A percentile compares a stretch with the other conserved stretches of the same genome.
Evolutionary conservation across 2,113 vertebrate species (phyloP).

Genomic region (Colaptes auratus): DNA sequence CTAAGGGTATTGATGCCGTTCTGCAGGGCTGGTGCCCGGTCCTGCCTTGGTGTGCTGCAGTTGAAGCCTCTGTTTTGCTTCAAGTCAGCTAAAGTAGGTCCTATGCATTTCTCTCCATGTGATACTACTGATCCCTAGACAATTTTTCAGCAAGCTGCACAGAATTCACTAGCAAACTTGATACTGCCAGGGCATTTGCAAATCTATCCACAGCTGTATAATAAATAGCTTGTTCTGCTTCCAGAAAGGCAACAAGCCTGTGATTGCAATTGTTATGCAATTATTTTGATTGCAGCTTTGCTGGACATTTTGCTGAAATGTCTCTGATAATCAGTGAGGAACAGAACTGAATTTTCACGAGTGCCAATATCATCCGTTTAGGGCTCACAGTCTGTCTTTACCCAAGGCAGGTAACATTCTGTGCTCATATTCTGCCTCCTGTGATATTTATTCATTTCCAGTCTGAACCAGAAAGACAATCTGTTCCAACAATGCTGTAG

Average conservation of each 20-base stretch:
- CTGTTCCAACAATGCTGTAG: constrained; percentile 4
- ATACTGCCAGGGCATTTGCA: background rate
- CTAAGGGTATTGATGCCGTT: too few species aligned
- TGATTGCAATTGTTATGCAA: constrained; percentile 48
- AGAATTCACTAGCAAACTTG: background rate
- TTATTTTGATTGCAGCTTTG: constrained; percentile 56
- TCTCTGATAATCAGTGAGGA: constrained; percentile 29
- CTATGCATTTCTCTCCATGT: background rate
- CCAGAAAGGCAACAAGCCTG: constrained; percentile 29
- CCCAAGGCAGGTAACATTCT: background rate
- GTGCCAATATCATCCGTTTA: constrained; percentile 21
- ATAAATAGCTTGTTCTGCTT: constrained; percentile 14
- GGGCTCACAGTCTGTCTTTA: background rate
- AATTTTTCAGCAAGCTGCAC: background rate
- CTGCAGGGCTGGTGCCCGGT: too few species aligned
- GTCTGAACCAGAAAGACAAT: constrained; percentile 18
- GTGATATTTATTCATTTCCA: constrained; percentile 35
- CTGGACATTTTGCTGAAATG: constrained; percentile 37
- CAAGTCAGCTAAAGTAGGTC: background rate
- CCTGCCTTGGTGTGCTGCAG: too few species aligned
- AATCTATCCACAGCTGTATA: background rate
- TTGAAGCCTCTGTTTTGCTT: background rate
- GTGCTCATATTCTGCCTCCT: constrained; percentile 18
- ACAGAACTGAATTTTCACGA: constrained; percentile 24
- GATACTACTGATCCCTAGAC: background rate